Evolutionary conservation across 2,888 invertebrate species (phyloP).

Genomic region (Cryptocephalus moraei): DNA sequence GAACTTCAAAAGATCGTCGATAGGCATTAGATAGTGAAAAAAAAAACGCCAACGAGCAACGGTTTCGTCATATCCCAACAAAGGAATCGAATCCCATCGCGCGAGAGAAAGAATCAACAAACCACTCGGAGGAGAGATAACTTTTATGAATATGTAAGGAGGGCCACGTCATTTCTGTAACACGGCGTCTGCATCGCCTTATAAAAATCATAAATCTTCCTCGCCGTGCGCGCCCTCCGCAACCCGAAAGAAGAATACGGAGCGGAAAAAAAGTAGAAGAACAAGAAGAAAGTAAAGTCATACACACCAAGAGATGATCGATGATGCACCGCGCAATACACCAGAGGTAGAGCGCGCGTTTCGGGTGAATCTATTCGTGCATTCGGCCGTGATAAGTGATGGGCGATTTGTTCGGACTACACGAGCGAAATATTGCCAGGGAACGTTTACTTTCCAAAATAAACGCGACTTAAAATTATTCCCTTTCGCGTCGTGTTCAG

Average conservation of each 20-base stretch:
- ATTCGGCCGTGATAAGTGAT: conserved; percentile 21
- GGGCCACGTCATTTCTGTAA: background rate
- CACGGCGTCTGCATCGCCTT: background rate
- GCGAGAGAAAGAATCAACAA: too few relatives aligned
- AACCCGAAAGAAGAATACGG: background rate
- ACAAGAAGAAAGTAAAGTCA: background rate
- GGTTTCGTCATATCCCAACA: too few relatives aligned
- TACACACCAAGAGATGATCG: conserved; percentile 19
- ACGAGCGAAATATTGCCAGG: conserved; percentile 1
- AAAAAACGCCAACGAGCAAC: too few relatives aligned
- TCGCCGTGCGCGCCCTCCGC: too few relatives aligned
- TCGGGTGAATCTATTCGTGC: conserved; percentile 23
- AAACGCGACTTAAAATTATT: too few relatives aligned
- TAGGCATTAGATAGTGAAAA: too few relatives aligned
- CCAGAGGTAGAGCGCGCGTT: conserved; percentile 28
- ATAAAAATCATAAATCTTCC: background rate
- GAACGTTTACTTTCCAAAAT: too few relatives aligned
- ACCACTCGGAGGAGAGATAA: too few relatives aligned
- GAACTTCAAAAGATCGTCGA: too few relatives aligned
- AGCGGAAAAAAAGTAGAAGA: background rate
- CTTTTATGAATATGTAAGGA: conserved; percentile 3
- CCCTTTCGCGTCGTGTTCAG: too few relatives aligned
- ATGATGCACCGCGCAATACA: conserved; percentile 23
- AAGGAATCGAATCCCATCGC: too few relatives aligned
- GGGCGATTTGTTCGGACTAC: conserved; percentile 22